Base-by-base conservation (phyloP, 2,113 vertebrate genomes). In the Siphamia tubifer region DNA sequence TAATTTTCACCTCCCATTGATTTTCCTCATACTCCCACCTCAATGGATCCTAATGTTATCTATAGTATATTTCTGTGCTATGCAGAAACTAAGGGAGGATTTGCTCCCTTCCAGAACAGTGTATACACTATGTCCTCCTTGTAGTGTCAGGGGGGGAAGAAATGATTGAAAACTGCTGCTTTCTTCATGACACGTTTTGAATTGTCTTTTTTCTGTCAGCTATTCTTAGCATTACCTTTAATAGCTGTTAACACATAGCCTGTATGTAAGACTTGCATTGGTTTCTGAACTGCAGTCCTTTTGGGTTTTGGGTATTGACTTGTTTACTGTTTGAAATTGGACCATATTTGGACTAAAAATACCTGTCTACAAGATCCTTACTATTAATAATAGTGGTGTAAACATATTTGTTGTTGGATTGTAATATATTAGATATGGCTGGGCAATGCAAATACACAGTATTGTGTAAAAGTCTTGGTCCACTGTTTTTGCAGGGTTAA, bases 1-100 rank as follows among this genome's bases (percentile, higher is more conserved):
- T 92, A 95, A 99, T 98, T 96, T 97, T 96, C 94, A 93, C 93
- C 94, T 92, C 87, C 73, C 92, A 98, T 96, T 90, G 95, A 98
- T 97, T 95, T 95, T 94, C 92, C 90, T 89, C 93, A 93, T 94
- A 53, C 60, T 68, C 58, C 93, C 89, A 92, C 91, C 82, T 93
- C 92, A 90, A 90, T 94, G 91, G 86, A 91, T 89, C 90, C 92
- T 94, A 95, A 94, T 94, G 93, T 90, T 94, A 94, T 92, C 92
- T 80, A 43, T 74, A 60, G 69, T 64, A 53, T 77, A 75, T 80
- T 83, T 82, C 53, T 65, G 64, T 62, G 68, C 68, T 34, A 2
- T 34, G 52, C 56, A 56, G 49, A 49, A 52, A 64, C 56, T 75
- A 51, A 60, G 38, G 30, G 19, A 77, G 39, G 52, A 19, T 9